Percentiles rank a stretch among this genome's conserved stretches.
Evolutionary conservation across 1,140 invertebrate genomes (phyloP).

Genomic region (Caenorhabditis inopinata): DNA sequence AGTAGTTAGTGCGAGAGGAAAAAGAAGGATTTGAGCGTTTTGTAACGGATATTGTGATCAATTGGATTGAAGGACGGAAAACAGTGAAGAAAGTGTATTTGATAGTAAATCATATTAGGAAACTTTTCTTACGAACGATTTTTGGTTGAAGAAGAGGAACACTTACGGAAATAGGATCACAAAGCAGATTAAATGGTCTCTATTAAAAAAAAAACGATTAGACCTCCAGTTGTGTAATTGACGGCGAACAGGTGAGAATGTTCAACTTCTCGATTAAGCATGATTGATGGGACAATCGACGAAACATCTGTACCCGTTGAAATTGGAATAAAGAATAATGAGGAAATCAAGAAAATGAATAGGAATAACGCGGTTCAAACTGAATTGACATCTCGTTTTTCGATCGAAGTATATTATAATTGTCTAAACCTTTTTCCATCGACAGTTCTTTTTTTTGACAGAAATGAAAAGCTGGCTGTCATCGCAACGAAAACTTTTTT

Average conservation of each 20-base stretch:
- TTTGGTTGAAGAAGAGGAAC: no score
- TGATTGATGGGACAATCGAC: conserved; percentile 23
- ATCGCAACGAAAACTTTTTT: neutral
- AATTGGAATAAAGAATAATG: neutral
- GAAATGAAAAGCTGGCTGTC: conserved; percentile 10
- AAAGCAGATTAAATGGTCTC: neutral
- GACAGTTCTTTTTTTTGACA: neutral
- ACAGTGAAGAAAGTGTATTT: no score
- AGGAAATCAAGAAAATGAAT: neutral
- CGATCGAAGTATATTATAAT: neutral
- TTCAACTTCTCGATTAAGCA: conserved; percentile 29
- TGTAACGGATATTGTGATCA: conserved; percentile 18
- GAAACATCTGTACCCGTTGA: conserved; percentile 11
- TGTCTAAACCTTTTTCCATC: neutral
- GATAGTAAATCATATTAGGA: no score
- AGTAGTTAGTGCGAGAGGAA: neutral
- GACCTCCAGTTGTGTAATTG: neutral
- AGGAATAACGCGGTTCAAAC: neutral
- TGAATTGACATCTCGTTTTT: conserved; percentile 7
- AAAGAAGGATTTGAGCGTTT: neutral
- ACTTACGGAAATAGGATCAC: no score
- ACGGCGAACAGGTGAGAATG: conserved; percentile 28
- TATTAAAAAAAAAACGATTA: conserved; percentile 22
- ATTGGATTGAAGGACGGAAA: neutral
- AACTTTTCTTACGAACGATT: no score